Conservation (phyloP, 2,888 invertebrate species). For the Campoletis raptor region DNA sequence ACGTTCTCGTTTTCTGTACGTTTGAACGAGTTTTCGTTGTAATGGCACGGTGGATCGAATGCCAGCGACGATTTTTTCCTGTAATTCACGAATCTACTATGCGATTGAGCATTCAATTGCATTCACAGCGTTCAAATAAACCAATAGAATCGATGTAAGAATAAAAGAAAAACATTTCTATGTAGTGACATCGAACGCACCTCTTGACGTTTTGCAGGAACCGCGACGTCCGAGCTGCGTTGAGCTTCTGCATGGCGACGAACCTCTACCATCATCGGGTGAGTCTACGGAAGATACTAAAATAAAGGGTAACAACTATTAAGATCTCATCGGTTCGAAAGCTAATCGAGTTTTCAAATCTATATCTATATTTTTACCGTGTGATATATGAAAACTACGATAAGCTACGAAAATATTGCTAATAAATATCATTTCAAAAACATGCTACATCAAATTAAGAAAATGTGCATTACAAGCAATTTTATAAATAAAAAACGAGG, state of each 20-base stretch:
- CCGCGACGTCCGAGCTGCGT: slow-evolving; percentile 91
- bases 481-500: slow-evolving; percentile 42
- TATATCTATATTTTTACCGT: slow-evolving; percentile 32
- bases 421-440: slow-evolving; percentile 74
- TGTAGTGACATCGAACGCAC: slow-evolving; percentile 86
- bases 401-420: slow-evolving; percentile 74
- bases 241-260: slow-evolving; percentile 89
- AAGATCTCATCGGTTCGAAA: slow-evolving; percentile 67
- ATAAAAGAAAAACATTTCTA: neutral
- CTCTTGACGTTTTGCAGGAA: slow-evolving; percentile 95
- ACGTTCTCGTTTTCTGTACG: slow-evolving; percentile 12
- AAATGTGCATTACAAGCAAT: slow-evolving; percentile 64
- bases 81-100: slow-evolving; percentile 61
- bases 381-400: slow-evolving; percentile 35
- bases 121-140: slow-evolving; percentile 53
- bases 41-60: slow-evolving; percentile 15
- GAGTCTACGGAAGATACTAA: slow-evolving; percentile 87
- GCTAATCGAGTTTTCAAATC: slow-evolving; percentile 1
- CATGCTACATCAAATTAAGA: slow-evolving; percentile 70
- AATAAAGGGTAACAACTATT: slow-evolving; percentile 81
- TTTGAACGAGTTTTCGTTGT: slow-evolving; percentile 8
- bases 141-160: slow-evolving; percentile 72
- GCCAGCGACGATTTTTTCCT: slow-evolving; percentile 59
- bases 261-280: slow-evolving; percentile 91
- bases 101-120: slow-evolving; percentile 58